These are phyloP conservation scores for Taphrorychus bicolor DNA, from an alignment of 2,888 invertebrate genomes.

Conservation along the genomic window DNA sequence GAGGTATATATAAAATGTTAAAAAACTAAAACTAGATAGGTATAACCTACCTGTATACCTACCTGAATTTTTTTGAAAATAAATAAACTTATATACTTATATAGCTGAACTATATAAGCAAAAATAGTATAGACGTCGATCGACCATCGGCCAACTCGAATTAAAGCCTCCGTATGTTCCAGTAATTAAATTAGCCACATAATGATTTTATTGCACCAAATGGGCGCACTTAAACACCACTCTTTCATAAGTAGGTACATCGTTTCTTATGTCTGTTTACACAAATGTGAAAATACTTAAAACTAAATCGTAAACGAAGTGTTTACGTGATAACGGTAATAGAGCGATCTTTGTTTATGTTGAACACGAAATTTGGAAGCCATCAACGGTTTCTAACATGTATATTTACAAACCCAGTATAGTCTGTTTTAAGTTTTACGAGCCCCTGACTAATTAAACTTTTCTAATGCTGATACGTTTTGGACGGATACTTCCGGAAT, in stretches of 20 bases:
- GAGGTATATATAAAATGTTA: too few species aligned
- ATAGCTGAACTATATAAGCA: too few species aligned
- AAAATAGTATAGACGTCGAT: background rate
- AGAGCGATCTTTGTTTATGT: slow-evolving; percentile 55
- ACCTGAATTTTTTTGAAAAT: too few species aligned
- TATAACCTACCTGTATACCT: too few species aligned
- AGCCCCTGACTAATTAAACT: slow-evolving; percentile 46
- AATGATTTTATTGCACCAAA: slow-evolving; percentile 43
- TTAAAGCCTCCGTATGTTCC: slow-evolving; percentile 9
- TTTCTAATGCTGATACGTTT: slow-evolving; percentile 37
- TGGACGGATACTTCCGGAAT: slow-evolving; percentile 37
- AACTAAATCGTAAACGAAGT: slow-evolving; percentile 57
- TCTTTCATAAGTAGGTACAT: slow-evolving; percentile 55
- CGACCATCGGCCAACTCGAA: background rate
- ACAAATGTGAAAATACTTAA: slow-evolving; percentile 57
- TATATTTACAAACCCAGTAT: slow-evolving; percentile 55
- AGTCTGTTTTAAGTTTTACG: slow-evolving; percentile 53
- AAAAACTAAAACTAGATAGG: too few species aligned
- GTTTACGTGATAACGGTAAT: slow-evolving; percentile 50
- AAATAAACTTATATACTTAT: too few species aligned
- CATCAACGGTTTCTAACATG: slow-evolving; percentile 55
- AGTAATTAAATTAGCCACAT: slow-evolving; percentile 36
- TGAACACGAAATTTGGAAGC: slow-evolving; percentile 57
- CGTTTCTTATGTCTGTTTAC: slow-evolving; percentile 54
- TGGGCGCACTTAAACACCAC: slow-evolving; percentile 55